Evolutionary conservation across 2,888 invertebrate species (phyloP).

Genomic region (Nycteola revayana): DNA sequence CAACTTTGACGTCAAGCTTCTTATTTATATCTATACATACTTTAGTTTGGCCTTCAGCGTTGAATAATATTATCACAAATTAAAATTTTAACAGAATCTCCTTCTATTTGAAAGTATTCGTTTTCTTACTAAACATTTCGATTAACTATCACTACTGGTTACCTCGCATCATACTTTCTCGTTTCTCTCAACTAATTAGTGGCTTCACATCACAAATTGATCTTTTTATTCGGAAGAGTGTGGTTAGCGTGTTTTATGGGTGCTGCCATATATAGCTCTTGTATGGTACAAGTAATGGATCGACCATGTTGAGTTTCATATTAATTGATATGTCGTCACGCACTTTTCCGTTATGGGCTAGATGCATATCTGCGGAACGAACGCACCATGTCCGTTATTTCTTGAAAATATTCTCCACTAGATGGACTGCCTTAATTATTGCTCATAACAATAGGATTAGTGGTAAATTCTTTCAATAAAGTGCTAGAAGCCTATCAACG

Average conservation of each 20-base stretch:
- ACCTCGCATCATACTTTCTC: conserved; percentile 22
- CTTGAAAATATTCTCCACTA: conserved; percentile 8
- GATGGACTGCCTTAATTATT: no score
- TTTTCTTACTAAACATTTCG: conserved; percentile 23
- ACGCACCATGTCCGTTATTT: conserved; percentile 17
- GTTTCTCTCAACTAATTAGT: conserved; percentile 22
- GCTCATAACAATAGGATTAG: no score
- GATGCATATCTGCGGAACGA: conserved; percentile 17
- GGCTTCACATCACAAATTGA: conserved; percentile 24
- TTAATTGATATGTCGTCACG: conserved; percentile 33
- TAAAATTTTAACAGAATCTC: no score
- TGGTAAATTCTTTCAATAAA: no score
- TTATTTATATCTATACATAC: no score
- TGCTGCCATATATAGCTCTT: conserved; percentile 14
- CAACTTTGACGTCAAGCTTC: no score
- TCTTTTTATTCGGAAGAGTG: conserved; percentile 12
- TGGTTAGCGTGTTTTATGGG: conserved; percentile 24
- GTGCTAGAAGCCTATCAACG: no score
- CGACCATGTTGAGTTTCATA: conserved; percentile 25
- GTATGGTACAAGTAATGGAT: conserved; percentile 16
- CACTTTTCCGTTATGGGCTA: conserved; percentile 30
- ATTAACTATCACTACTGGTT: conserved; percentile 19
- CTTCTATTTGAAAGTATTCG: no score
- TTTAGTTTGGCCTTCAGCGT: no score
- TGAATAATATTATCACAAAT: no score